A percentile compares a stretch with the other conserved stretches of the same genome.
Conservation (phyloP, 2,888 invertebrate species). For the Machimus atricapillus region DNA sequence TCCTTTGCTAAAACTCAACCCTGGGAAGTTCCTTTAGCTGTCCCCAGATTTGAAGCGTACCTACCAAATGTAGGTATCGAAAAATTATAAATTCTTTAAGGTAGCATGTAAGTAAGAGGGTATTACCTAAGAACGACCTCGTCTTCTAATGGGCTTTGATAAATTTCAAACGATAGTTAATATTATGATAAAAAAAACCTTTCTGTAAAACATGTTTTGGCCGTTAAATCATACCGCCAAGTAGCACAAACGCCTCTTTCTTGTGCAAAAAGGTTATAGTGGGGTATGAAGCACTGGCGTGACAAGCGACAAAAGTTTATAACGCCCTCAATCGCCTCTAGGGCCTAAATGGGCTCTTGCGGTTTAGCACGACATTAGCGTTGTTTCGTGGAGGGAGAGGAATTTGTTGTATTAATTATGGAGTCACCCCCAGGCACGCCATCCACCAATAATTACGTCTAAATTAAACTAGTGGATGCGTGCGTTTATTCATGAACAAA, state of each 20-base stretch:
- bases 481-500: constrained; percentile 36
- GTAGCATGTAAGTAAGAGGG: too few species aligned
- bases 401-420: neutral
- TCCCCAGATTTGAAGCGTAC: too few species aligned
- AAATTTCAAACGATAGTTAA: neutral
- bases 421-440: neutral
- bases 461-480: constrained; percentile 14
- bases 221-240: neutral
- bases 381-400: neutral
- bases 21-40: too few species aligned
- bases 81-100: too few species aligned
- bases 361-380: neutral
- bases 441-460: neutral
- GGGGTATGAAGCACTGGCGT: neutral
- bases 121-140: too few species aligned
- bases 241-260: neutral
- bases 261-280: neutral
- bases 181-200: neutral
- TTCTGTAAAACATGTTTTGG: neutral
- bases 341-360: neutral
- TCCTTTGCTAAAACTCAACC: too few species aligned
- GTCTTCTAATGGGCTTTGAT: neutral
- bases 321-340: neutral
- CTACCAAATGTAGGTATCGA: too few species aligned
- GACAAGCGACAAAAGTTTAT: neutral